Evolutionary conservation across 2,888 invertebrate species (phyloP), one percentile per base, ranked within the genome.

Genomic region (Trichacis sp.): DNA sequence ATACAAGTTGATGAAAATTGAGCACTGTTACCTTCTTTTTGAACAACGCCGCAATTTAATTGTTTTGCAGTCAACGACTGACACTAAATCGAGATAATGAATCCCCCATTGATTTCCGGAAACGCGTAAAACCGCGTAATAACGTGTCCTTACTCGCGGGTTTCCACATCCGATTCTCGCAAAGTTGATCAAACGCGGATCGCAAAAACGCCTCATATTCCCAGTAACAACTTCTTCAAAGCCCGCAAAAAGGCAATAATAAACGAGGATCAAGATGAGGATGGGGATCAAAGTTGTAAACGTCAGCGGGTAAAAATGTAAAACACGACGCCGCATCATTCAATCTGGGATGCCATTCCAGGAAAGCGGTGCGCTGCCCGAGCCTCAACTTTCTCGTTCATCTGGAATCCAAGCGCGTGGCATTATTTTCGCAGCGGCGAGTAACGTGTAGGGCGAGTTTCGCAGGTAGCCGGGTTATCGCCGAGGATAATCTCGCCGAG

Each of bases 391-490:
- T 58, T 46, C 43, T 45, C 43, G 43, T 47, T 52, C 45, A 51
- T 59, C 38, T 43, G 51, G 48, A 59, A 59, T 59, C 36, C 29
- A 17, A 19, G 19, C 51, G 54, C 42, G 63, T 55, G 45, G 56
- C 33, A 40, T 50, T 53, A 64, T 54, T 49, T 54, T 57, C 49
- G n/a, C 42, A 29, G 42, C 24, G 15, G 33, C 38, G 54, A n/a
- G n/a, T n/a, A 29, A 51, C 51, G 52, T 48, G 51, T 17, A 14
- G 57, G 49, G 52, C 63, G 42, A 58, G 64, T 58, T 64, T 58
- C 46, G 53, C 64, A 51, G 51, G 48, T 42, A 45, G 48, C 46
- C 4, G 24, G 59, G 64, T 64, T 64, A 64, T 64, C 60, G 60
- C 49, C 29, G 24, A 42, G 30, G 52, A 51, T 52, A 64, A 64